Base-by-base conservation (phyloP, 1,140 invertebrate genomes). In the Listronotus oregonensis region DNA sequence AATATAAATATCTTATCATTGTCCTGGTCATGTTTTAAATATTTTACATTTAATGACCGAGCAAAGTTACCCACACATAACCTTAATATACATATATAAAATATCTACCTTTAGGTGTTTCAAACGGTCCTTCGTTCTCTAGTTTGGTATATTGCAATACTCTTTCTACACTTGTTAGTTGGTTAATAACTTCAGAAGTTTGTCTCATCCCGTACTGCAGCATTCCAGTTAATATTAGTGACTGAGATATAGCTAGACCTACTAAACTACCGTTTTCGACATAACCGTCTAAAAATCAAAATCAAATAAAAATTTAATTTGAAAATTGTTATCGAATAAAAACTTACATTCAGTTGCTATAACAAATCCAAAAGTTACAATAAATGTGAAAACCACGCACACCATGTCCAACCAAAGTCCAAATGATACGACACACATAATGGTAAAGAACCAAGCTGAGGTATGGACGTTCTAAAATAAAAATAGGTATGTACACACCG, bases 201-300 rank as follows among this genome's bases (percentile, higher is more conserved):
- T 94, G 91, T 49, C 91, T 84, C 56, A 95, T 89, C 10, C 91
- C 91, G 80, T 90, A 90, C 76, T 95, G 93, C 59, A 95, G 84
- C 88, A 93, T 90, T 11, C 91, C 91, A 55, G 90, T 93, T 31
- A 96, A 80, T 52, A 89, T 87, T 74, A 94, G 83, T n/a, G 89
- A 88, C 73, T 92, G 91, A 1, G 90, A 90, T 67, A 94, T 87
- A n/a, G 89, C 90, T 68, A 95, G 73, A 3, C 92, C 92, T 46
- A 92, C 89, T 69, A 89, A 85, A 40, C 86, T 85, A 31, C 82
- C 83, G 71, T 61, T 71, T 27, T 73, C 71, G 15, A 49, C n/a
- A 18, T 52, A 56, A 52, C 47, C 66, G 55, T 47, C 42, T 64
- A 52, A 37, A 64, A 63, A 27, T 17, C 2, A 8, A 32, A 27